Evolutionary conservation across 2,888 invertebrate genomes (phyloP), one percentile per base, ranked within the genome.

Genomic region (Crematogaster levior): DNA sequence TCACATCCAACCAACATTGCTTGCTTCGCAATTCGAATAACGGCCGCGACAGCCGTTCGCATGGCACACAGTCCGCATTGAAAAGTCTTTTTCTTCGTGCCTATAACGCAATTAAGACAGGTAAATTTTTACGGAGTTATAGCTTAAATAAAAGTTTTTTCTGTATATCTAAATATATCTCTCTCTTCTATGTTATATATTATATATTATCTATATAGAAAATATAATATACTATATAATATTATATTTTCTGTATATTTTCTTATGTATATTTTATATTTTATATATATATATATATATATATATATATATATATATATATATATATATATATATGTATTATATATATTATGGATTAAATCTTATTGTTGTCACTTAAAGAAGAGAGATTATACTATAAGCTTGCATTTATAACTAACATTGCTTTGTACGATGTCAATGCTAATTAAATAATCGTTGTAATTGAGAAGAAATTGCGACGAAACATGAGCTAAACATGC

Each of bases 1-100:
- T 94, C 48, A 96, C 93, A 90, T 96, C 96, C 24, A 96, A 89
- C 96, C 96, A 97, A 84, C 95, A 95, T 87, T 95, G 95, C 80
- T 93, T 95, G 65, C 93, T 93, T 7, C 93, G 89, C 1, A 89
- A 77, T 21, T 89, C 83, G 34, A 92, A 92, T n/a, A 83, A 56
- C 9, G 81, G 18, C 9, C 72, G 86, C 6, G 86, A 48, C n/a
- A 90, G 9, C 70, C 37, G 75, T 34, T 83, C 53, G 46, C 18
- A 9, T 68, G 68, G 37, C n/a, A 24, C 4, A 2, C 10, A 4
- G 1, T 43, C 15, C 18, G 10, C 21, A 3, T 46, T n/a, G 5
- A 37, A 53, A 37, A 43, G 7, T 53, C 43, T 85, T 4, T 56
- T 53, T 37, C 12, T 46, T 12, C 21, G 7, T 9, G 18, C 10